Base-by-base conservation (phyloP, 2,113 vertebrate species). In the Callospermophilus lateralis region DNA sequence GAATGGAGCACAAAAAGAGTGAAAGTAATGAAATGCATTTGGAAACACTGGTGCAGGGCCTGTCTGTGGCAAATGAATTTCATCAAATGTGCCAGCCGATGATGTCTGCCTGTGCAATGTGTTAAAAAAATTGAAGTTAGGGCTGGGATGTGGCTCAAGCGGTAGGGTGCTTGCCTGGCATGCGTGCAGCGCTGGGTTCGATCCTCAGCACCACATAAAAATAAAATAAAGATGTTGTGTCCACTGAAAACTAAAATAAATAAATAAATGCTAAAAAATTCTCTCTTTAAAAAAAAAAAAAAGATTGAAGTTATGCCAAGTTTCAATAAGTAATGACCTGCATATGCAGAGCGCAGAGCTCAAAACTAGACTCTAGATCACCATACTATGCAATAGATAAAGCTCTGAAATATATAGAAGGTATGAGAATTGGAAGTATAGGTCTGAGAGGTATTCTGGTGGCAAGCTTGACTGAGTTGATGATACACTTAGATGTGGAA, bases 401-500 rank as follows among this genome's bases (percentile, higher is more conserved):
- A n/a, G 17, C 4, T 48, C 13, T 80, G 48, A 86, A 80, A 32
- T 77, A 63, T 1, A 85, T 6, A 67, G 65, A 80, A 79, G 42
- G 30, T 45, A 8, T 85, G 45, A 42, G 80, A 94, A 89, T 53
- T 65, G n/a, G 39, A 84, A 85, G 28, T 80, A 73, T 39, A 37
- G 26, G 45, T 65, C 39, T 61, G 12, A 81, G 48, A 88, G 20
- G 55, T 55, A 74, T 39, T 89, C 39, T 93, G 42, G n/a, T 68
- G 34, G 20, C 37, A 90, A 22, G 6, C n/a, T 6, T 67, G 42
- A 89, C 61, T 39, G 39, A 74, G 28, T 13, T 83, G 92, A 48
- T 61, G 45, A 51, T 55, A 73, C 16, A 58, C n/a, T 92, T 83
- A 68, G 92, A 39, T 96, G 20, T 68, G 88, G 45, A 91, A 17